Evolutionary conservation across 2,888 invertebrate species (phyloP), one percentile per base, ranked within the genome.

Genomic region (Labia minor): DNA sequence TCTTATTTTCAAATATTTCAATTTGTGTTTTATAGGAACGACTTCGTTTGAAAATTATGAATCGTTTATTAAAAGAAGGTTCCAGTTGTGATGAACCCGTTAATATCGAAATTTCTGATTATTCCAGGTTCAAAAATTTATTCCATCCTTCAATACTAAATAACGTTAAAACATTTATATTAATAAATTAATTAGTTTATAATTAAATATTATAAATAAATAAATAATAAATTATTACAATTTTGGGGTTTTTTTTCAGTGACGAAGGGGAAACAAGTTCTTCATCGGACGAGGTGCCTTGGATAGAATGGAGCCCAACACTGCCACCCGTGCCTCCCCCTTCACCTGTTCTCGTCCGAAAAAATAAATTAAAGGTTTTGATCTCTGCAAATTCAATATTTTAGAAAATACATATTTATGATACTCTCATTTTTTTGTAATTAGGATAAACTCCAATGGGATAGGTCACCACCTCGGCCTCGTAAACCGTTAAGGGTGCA

Each of bases 51-150:
- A 92, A 92, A 82, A 92, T 92, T 72, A 83, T 92, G 64, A 86
- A 86, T 70, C 85, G 90, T 74, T 80, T 92, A 70, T 78, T 86
- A 70, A 87, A 89, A 77, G 89, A 89, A 78, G 92, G 92, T 37
- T 92, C 92, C 0, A 92, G 87, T 75, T 92, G 92, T 8, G 92
- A 92, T 73, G 92, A 92, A 76, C 92, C 92, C 14, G 86, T 89
- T 1, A 92, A 92, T 76, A 91, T 93, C 71, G 86, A 86, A 69
- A 79, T 93, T 21, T 90, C 92, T 21, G 92, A 93, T 78, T 92
- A 92, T 76, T 92, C 92, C 8, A 92, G 92, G 92, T 91, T 79
- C 71, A 66, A 19, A 19, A n/a, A 1, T 61, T 66, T 37, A 8
- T 26, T 18, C 11, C 33, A 14, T 49, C 49, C 4, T n/a, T n/a